These are phyloP conservation scores for Sarcophilus harrisii DNA, from an alignment of 2,797 vertebrate species.

Conservation along the genomic window DNA sequence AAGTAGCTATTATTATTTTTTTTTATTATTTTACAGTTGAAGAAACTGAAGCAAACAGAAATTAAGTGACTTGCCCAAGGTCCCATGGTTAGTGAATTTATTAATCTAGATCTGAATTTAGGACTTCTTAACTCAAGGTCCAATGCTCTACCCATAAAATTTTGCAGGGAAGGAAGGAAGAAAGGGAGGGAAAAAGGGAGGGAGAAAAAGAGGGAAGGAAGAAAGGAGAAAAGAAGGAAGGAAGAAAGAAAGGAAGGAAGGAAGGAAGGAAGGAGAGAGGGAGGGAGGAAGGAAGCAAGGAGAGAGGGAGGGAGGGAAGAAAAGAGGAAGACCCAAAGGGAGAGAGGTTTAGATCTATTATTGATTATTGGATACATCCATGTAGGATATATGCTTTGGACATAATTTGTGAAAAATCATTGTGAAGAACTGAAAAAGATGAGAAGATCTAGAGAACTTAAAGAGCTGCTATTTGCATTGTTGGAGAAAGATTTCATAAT, in stretches of 20 bases:
- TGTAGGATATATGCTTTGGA: no score
- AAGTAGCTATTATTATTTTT: not conserved
- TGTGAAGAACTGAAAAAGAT: no score
- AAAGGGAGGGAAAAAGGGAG: fast-evolving
- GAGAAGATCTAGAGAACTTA: no score
- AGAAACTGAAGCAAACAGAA: not conserved
- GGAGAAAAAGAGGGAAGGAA: fast-evolving
- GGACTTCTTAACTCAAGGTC: not conserved
- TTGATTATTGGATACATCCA: no score
- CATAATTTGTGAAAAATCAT: no score
- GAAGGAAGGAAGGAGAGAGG: no score
- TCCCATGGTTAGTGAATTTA: not conserved
- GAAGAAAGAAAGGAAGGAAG: no score
- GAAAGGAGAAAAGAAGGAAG: not conserved
- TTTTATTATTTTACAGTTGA: not conserved
- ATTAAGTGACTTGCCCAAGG: not conserved
- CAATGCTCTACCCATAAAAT: not conserved
- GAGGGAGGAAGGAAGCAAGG: not conserved
- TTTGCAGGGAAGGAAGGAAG: fast-evolving
- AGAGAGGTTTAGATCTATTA: no score
- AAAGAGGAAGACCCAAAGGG: not conserved
- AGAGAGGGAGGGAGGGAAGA: not conserved
- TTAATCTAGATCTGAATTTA: not conserved
- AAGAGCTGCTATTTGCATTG: no score
- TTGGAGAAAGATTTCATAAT: no score